Percentiles rank a stretch among this genome's conserved stretches.
Evolutionary conservation across 2,888 invertebrate species (phyloP).

Genomic region (Synergus laeviventris): DNA sequence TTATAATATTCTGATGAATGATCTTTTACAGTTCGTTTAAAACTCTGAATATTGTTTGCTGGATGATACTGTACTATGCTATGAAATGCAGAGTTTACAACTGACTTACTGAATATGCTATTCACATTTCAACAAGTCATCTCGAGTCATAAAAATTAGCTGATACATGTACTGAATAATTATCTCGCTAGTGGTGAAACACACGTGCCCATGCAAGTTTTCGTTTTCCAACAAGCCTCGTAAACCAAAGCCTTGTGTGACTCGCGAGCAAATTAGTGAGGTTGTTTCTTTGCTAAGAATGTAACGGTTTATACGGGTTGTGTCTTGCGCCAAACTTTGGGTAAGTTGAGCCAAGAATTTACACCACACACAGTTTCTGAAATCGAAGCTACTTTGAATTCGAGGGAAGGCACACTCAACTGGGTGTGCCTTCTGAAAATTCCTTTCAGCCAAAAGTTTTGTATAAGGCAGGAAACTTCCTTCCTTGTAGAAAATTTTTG

Average conservation of each 20-base stretch:
- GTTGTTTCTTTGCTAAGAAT: constrained; percentile 40
- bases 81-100: neutral
- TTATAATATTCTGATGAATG: neutral
- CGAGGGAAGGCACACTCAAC: constrained; percentile 42
- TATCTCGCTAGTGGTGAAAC: constrained; percentile 19
- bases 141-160: constrained; percentile 16
- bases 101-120: neutral
- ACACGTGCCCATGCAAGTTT: constrained; percentile 16
- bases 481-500: constrained; percentile 44
- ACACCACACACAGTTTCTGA: constrained; percentile 43
- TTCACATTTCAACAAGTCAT: constrained; percentile 15
- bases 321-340: constrained; percentile 47
- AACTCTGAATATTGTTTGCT: neutral
- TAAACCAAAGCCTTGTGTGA: constrained; percentile 32
- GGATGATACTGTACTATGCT: neutral
- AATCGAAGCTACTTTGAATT: constrained; percentile 45
- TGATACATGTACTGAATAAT: constrained; percentile 35
- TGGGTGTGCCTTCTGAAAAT: too few species aligned
- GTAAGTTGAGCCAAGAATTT: constrained; percentile 45
- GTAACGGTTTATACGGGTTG: constrained; percentile 45
- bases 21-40: neutral
- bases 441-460: too few species aligned
- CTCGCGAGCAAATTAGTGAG: constrained; percentile 36
- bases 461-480: too few species aligned
- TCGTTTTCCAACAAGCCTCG: constrained; percentile 27